Evolutionary conservation across 1,140 invertebrate species (phyloP), one percentile per base, ranked within the genome.

Genomic region (Streblospio benedicti): DNA sequence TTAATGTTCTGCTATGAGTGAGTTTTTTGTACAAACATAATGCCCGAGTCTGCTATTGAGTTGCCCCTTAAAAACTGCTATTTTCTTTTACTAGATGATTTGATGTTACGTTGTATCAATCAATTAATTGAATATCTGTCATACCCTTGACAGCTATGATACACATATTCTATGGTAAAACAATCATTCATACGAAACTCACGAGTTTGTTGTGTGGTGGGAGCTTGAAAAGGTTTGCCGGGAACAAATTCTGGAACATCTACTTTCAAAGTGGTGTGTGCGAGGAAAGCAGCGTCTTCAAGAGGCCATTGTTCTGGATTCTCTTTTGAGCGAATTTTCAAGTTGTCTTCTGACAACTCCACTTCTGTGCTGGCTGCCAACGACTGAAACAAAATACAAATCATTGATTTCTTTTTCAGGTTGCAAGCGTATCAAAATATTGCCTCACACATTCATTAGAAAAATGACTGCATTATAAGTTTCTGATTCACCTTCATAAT

Each of bases 301-400:
- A 95, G 85, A 25, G 90, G 90, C 93, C 93, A 96, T 74, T 85
- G 88, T 14, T 83, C 82, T 2, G 91, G 93, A 65, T 91, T 83
- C 57, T 83, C 81, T 59, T 82, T 84, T 43, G 90, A 88, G 69
- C 92, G 82, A 23, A 97, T 87, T 82, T 88, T 89, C 68, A 85
- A 85, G 57, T 83, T 84, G 68, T 87, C 72, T 20, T 67, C 82
- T 35, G 86, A 82, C 47, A 95, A 77, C 78, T 96, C 89, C 44
- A 96, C 79, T 73, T 86, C 85, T 59, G 88, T 85, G 16, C 91
- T 93, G 56, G 86, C 84, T 47, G 84, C 81, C 59, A 95, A 87
- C 2, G 90, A 86, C 71, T 87, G 84, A 14, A 67, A 57, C 57
- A 30, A 58, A 54, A 23, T 58, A 9, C n/a, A 6, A n/a, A 14